Evolutionary conservation across 1,140 invertebrate species (phyloP).

Genomic region (Gonatopus flavifemur): DNA sequence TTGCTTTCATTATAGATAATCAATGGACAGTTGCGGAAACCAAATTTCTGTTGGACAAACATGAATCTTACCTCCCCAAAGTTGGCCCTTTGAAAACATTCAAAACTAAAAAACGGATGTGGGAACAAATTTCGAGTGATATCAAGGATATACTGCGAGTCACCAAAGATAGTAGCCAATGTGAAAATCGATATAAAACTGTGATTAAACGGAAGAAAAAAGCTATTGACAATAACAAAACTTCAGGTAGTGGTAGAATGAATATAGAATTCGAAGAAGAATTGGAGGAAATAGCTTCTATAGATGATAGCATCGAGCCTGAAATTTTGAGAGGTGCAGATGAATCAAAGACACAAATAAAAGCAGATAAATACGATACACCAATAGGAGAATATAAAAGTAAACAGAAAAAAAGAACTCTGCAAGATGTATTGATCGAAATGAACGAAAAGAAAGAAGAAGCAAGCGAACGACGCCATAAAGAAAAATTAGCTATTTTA

Average conservation of each 20-base stretch:
- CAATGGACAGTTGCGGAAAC: neutral
- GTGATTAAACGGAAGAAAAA: slow-evolving; percentile 8
- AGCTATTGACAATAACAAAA: slow-evolving; percentile 10
- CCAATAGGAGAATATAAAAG: too few species aligned
- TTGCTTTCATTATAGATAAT: too few species aligned
- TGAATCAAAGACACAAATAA: too few species aligned
- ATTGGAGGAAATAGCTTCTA: slow-evolving; percentile 14
- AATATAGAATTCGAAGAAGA: slow-evolving; percentile 11
- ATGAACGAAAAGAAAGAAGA: too few species aligned
- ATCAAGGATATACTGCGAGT: neutral
- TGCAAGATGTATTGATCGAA: too few species aligned
- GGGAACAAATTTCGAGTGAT: neutral
- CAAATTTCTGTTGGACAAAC: neutral
- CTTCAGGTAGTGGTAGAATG: slow-evolving; percentile 13
- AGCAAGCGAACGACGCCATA: too few species aligned
- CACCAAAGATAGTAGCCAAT: slow-evolving; percentile 3
- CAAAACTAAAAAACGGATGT: neutral
- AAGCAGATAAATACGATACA: too few species aligned
- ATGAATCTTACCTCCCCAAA: neutral
- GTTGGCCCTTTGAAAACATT: neutral
- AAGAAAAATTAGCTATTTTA: too few species aligned
- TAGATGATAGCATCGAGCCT: slow-evolving; percentile 20
- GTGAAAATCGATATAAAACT: slow-evolving; percentile 14
- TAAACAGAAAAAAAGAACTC: too few species aligned
- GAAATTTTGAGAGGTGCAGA: too few species aligned